Base-by-base conservation (phyloP, 2,888 invertebrate genomes). In the Crocallis elinguaria region DNA sequence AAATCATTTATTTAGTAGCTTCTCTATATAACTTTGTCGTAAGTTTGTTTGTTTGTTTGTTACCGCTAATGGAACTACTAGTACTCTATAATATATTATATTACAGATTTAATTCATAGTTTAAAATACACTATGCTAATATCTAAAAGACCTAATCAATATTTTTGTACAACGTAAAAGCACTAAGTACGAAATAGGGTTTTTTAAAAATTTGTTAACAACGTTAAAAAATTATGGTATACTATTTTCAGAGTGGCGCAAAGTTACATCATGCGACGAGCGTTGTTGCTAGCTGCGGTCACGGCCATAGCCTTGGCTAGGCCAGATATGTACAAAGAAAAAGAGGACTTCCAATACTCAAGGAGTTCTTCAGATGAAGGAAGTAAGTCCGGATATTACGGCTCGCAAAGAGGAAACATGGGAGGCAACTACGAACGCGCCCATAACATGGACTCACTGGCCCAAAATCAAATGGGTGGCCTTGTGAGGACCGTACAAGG, bases 341-440 rank as follows among this genome's bases (percentile, higher is more conserved):
- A 80, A 52, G 92, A 92, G 76, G 91, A 92, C 57, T 92, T 92
- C 58, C 79, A 92, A 69, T 92, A 74, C 67, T 84, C 90, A 12
- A 79, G 92, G 64, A 90, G 88, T 60, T 90, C 90, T n/a, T 76
- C 88, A 1, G 92, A 90, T 49, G 91, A 91, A 17, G 92, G 91
- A 9, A 64, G 64, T 9, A 91, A 90, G 66, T 72, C 88, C 9
- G 92, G 92, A 9, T 92, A 56, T 61, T 92, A 92, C 55, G 90
- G 84, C 11, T 86, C 92, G 7, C 92, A 92, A 57, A 77, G 90
- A 64, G 92, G 92, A n/a, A 92, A 92, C 56, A 86, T 90, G 89
- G 92, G 92, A 11, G 92, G 92, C 1, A 92, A 92, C 62, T 92
- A 79, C 62, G 92, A 92, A 74, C 77, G 76, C 21, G 85, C 92